phyloP scores from a whole-genome alignment of 2,888 invertebrate species.

The Dicranocentrus wangi region DNA sequence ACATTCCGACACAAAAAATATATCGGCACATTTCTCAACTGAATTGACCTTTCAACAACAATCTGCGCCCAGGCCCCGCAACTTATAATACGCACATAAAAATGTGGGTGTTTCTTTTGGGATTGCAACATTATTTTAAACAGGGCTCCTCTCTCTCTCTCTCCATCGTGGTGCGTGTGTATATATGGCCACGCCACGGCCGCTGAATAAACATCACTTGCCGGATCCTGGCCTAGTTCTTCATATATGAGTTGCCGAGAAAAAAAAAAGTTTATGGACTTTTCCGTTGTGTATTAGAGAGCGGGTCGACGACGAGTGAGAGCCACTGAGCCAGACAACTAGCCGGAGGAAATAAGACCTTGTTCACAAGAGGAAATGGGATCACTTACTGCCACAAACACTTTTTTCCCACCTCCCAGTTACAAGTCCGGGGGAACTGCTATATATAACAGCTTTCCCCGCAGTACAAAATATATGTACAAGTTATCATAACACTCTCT shows the following conservation, averaged over 20 bases:
- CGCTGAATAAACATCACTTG: constrained; percentile 1
- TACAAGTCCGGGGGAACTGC: not conserved
- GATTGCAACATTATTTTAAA: no score
- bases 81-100: no score
- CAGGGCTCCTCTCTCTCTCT: no score
- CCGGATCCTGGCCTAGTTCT: constrained; percentile 40
- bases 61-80: constrained; percentile 30
- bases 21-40: constrained; percentile 32
- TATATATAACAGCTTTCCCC: not conserved
- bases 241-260: no score
- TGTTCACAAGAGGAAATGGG: constrained; percentile 51
- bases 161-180: no score
- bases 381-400: constrained; percentile 50
- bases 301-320: constrained; percentile 18
- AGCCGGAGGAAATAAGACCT: constrained; percentile 52
- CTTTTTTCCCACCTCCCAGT: constrained; percentile 9
- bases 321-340: constrained; percentile 20
- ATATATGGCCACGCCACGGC: no score
- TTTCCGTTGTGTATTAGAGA: constrained; percentile 36
- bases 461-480: not conserved
- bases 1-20: constrained; percentile 6
- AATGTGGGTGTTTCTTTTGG: no score
- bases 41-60: constrained; percentile 40
- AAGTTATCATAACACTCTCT: not conserved
- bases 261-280: constrained; percentile 38